A percentile compares a stretch with the other conserved stretches of the same genome.
These are phyloP conservation scores for Bradynema listronoti DNA, from an alignment of 1,140 invertebrate genomes.

Conservation along the genomic window DNA sequence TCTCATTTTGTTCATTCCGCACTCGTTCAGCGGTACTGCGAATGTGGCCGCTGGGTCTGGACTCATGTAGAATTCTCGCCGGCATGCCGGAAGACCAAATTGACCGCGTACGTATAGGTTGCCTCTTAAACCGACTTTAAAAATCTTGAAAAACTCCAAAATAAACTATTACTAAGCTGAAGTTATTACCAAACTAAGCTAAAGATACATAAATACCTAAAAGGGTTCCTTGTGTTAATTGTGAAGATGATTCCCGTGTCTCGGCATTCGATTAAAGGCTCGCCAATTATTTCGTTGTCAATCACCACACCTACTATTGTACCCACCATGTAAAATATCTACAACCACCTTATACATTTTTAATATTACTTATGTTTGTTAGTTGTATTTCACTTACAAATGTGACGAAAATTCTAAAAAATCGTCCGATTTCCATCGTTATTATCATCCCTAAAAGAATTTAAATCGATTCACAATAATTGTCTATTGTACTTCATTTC, in stretches of 20 bases:
- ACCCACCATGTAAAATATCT: not conserved
- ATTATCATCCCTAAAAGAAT: not conserved
- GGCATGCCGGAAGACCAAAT: constrained; percentile 22
- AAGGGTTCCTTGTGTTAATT: constrained; percentile 24
- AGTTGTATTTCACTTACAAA: too few relatives aligned
- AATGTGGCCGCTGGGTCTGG: constrained; percentile 8
- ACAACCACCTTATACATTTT: not conserved
- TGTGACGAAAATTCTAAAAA: too few relatives aligned
- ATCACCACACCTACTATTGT: not conserved
- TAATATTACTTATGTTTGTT: too few relatives aligned
- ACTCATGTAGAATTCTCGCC: constrained; percentile 32
- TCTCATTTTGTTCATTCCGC: constrained; percentile 27
- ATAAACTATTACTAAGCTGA: not conserved
- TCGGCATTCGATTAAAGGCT: constrained; percentile 18
- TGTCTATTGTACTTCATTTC: not conserved
- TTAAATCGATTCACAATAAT: not conserved
- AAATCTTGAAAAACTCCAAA: not conserved
- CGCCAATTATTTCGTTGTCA: constrained; percentile 26
- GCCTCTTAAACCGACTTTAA: constrained; percentile 12
- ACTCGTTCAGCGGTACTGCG: constrained; percentile 20
- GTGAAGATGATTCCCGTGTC: constrained; percentile 20
- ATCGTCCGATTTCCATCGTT: too few relatives aligned
- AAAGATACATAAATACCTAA: constrained; percentile 20
- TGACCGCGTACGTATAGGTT: constrained; percentile 32
- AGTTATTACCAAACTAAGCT: not conserved